These are phyloP conservation scores for Myripristis jacobus DNA, from an alignment of 2,797 vertebrate genomes.

Conservation along the genomic window DNA sequence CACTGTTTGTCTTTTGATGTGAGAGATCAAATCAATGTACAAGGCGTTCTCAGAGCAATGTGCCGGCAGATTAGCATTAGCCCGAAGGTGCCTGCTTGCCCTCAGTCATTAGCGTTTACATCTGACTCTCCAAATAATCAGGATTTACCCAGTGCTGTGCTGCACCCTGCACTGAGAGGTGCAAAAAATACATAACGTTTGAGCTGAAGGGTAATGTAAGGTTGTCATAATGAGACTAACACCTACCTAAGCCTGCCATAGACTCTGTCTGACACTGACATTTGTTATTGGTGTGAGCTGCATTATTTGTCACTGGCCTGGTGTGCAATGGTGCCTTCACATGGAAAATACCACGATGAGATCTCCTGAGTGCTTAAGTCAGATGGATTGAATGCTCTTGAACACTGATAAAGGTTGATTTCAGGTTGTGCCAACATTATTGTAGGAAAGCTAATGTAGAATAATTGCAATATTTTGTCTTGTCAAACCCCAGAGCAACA, in stretches of 20 bases:
- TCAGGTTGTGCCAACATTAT: conserved; percentile 76
- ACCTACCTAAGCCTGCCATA: conserved; percentile 56
- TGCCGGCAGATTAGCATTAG: conserved; percentile 96
- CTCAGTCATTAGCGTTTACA: conserved; percentile 83
- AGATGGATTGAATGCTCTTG: conserved; percentile 82
- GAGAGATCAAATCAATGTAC: conserved; percentile 99
- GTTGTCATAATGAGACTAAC: conserved; percentile 69
- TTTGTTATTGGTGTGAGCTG: conserved; percentile 77
- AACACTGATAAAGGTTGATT: conserved; percentile 83
- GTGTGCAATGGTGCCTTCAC: conserved; percentile 82
- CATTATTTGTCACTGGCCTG: conserved; percentile 80
- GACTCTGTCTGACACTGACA: conserved; percentile 73
- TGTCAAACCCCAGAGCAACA: conserved; percentile 66
- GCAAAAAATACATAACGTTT: conserved; percentile 40
- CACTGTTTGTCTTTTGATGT: conserved; percentile 99
- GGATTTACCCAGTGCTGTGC: conserved; percentile 70
- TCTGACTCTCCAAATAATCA: conserved; percentile 79
- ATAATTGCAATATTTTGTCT: conserved; percentile 80
- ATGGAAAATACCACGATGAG: conserved; percentile 82
- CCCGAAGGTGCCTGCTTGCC: conserved; percentile 81
- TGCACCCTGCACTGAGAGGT: conserved; percentile 32
- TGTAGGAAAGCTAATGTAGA: conserved; percentile 82
- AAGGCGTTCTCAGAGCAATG: conserved; percentile 90
- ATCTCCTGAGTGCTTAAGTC: conserved; percentile 81
- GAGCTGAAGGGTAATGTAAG: conserved; percentile 58